Conservation (phyloP, 2,797 vertebrate species). For the Phrynocephalus guinanensis region DNA sequence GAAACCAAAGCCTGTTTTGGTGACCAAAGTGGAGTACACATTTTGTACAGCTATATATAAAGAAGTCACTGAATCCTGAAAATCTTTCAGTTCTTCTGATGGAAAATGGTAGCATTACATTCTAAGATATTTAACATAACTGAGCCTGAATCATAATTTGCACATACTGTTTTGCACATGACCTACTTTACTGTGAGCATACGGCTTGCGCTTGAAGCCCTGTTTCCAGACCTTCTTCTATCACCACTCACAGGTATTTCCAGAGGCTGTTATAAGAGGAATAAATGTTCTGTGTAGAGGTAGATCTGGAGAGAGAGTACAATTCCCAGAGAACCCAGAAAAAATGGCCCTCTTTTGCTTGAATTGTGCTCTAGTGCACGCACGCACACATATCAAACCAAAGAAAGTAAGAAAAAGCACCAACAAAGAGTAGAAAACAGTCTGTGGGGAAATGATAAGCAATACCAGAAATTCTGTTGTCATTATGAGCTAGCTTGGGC, state of each 20-base stretch:
- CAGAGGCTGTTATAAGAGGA: not conserved
- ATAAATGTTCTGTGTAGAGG: not conserved
- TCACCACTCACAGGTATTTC: not conserved
- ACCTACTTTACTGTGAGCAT: not conserved
- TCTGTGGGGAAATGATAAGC: not conserved
- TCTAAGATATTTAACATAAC: not conserved
- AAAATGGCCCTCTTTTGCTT: not conserved
- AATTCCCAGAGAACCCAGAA: too few species aligned
- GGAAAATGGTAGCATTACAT: not conserved
- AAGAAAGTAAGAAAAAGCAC: not conserved
- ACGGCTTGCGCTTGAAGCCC: not conserved
- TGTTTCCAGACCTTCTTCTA: not conserved
- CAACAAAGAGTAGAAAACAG: not conserved
- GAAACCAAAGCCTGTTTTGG: not conserved
- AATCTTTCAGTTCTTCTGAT: not conserved
- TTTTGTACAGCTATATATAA: not conserved
- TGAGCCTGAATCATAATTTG: not conserved
- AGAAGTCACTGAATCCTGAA: not conserved
- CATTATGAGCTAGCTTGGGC: not conserved
- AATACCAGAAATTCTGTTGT: not conserved
- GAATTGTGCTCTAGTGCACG: not conserved
- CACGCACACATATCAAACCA: not conserved
- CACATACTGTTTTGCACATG: not conserved
- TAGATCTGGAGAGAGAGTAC: too few species aligned
- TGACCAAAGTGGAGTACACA: conserved; percentile 13